Evolutionary conservation across 2,888 invertebrate genomes (phyloP), one percentile per base, ranked within the genome.

Genomic region (Arge pagana): DNA sequence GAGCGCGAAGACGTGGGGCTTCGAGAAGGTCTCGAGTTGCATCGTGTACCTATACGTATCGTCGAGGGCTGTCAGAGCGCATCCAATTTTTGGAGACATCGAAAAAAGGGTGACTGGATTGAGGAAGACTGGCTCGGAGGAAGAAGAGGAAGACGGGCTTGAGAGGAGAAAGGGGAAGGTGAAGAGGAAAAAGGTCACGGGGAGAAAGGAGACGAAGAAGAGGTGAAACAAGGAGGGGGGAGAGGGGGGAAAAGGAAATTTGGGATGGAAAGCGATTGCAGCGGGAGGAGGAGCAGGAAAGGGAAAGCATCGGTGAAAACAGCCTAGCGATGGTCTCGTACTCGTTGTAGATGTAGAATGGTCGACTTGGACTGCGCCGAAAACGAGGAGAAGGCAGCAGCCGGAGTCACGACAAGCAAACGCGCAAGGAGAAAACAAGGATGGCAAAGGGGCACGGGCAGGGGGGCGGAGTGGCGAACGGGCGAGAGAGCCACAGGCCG

Each of bases 271-370:
- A 18, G 28, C 10, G 40, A 21, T 8, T 7, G 2, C 8, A 19
- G 40, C 10, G 21, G n/a, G n/a, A 40, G 15, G 40, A 21, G 40
- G 23, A 48, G 50, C 52, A 45, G 53, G 58, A 49, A 41, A 40
- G 40, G 45, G 50, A 48, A 36, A 50, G 52, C 59, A 65, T 64
- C 63, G 67, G 68, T 68, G 65, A 73, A 72, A 73, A 72, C 66
- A 64, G 67, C 71, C 72, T 72, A 72, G 72, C 70, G 69, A 71
- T 70, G 70, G 70, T 67, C 71, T 71, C 35, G 19, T 70, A 70
- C 69, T n/a, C n/a, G n/a, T n/a, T n/a, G 70, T 71, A 70, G 71
- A 63, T 62, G 64, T 62, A n/a, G n/a, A n/a, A n/a, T n/a, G n/a
- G n/a, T n/a, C n/a, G n/a, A 55, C 37, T 13, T 43, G 41, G 41